A percentile compares a stretch with the other conserved stretches of the same genome.
These are phyloP conservation scores for Vireo griseus DNA, from an alignment of 2,797 vertebrate genomes.

Conservation along the genomic window DNA sequence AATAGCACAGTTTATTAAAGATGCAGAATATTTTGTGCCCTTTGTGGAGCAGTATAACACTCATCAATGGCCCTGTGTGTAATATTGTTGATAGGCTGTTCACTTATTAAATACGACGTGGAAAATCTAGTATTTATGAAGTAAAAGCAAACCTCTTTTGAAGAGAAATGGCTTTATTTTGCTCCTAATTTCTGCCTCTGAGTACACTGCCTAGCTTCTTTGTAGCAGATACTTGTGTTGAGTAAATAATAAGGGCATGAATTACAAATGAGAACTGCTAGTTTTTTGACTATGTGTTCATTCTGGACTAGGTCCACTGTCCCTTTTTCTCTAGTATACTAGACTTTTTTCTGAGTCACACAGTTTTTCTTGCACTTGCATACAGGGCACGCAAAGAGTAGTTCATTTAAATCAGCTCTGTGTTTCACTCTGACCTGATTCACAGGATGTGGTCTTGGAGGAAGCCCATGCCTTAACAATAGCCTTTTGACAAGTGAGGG, in stretches of 20 bases:
- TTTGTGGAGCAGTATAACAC: neutral
- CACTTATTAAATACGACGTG: neutral
- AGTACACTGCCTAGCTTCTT: neutral
- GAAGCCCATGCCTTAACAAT: constrained; percentile 68
- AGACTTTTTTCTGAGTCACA: neutral
- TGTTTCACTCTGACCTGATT: constrained; percentile 49
- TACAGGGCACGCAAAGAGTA: neutral
- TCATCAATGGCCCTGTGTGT: neutral
- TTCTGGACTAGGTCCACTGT: neutral
- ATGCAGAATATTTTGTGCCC: neutral
- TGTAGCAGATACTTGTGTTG: neutral
- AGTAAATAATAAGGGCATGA: neutral
- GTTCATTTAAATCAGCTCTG: constrained; percentile 24
- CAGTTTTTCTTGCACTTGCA: constrained; percentile 17
- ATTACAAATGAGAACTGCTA: neutral
- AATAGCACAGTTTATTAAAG: neutral
- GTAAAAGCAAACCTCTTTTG: neutral
- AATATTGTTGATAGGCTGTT: neutral
- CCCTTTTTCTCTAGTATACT: neutral
- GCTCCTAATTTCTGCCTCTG: neutral
- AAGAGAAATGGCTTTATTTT: neutral
- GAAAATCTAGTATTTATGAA: neutral
- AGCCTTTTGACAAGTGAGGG: constrained; percentile 57
- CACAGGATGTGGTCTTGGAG: constrained; percentile 72
- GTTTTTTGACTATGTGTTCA: neutral